Evolutionary conservation across 2,888 invertebrate species (phyloP).

Genomic region (Gymnosoma rotundatum): DNA sequence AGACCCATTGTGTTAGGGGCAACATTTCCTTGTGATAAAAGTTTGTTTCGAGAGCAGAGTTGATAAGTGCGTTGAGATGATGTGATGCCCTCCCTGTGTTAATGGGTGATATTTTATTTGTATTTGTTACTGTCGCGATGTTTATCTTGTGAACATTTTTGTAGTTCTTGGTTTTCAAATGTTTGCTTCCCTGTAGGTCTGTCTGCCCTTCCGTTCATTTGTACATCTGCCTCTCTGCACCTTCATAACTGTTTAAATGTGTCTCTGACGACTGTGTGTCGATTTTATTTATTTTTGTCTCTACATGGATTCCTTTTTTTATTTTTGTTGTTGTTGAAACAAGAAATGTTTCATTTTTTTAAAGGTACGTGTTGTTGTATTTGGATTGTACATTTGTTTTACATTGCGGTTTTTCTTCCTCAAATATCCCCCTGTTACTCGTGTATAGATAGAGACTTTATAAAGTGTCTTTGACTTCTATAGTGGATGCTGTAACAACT

Average conservation of each 20-base stretch:
- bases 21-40: slow-evolving; percentile 16
- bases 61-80: background rate
- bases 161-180: slow-evolving; percentile 48
- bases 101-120: slow-evolving; percentile 41
- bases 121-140: slow-evolving; percentile 34
- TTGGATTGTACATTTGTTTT: slow-evolving; percentile 58
- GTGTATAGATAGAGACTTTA: slow-evolving; percentile 19
- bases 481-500: slow-evolving; percentile 37
- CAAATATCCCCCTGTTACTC: background rate
- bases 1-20: background rate
- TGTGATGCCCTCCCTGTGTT: slow-evolving; percentile 31
- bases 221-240: slow-evolving; percentile 20
- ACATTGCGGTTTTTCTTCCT: slow-evolving; percentile 49
- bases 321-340: slow-evolving; percentile 1
- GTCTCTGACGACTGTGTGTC: slow-evolving; percentile 38
- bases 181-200: slow-evolving; percentile 25
- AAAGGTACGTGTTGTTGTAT: slow-evolving; percentile 25
- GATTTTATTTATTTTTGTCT: slow-evolving; percentile 45
- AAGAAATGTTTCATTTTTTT: slow-evolving; percentile 37
- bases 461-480: slow-evolving; percentile 53
- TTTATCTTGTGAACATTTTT: slow-evolving; percentile 32
- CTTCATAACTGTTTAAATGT: slow-evolving; percentile 31
- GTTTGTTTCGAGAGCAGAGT: background rate
- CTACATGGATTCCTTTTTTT: slow-evolving; percentile 3
- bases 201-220: slow-evolving; percentile 28